Percentiles rank a stretch among this genome's conserved stretches.
Evolutionary conservation across 2,888 invertebrate species (phyloP).

Genomic region (Scaptomyza parva): DNA sequence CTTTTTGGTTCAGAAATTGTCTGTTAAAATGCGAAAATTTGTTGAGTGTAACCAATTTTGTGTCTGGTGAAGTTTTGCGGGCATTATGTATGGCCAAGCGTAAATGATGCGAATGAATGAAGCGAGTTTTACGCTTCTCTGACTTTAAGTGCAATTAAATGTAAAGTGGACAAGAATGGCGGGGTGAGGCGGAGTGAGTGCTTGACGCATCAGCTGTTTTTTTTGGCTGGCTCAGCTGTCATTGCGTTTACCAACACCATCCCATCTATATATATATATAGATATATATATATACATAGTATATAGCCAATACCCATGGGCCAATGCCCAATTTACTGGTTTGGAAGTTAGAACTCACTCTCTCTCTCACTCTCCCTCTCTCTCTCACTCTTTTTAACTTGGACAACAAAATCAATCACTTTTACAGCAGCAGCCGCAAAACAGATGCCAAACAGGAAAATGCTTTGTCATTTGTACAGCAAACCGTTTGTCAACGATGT

Average conservation of each 20-base stretch:
- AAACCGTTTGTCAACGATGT: conserved; percentile 39
- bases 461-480: conserved; percentile 70
- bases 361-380: conserved; percentile 27
- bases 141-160: conserved; percentile 66
- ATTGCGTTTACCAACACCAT: conserved; percentile 6
- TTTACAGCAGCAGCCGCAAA: conserved; percentile 27
- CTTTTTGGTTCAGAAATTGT: not conserved
- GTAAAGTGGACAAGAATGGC: conserved; percentile 6
- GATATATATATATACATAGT: too few relatives aligned
- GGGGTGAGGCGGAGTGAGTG: not conserved
- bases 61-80: conserved; percentile 11
- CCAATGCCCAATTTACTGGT: conserved; percentile 7
- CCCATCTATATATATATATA: too few relatives aligned
- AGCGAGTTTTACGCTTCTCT: conserved; percentile 57
- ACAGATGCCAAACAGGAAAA: conserved; percentile 65
- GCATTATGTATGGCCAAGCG: conserved; percentile 9
- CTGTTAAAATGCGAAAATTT: conserved; percentile 5
- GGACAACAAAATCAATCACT: conserved; percentile 69
- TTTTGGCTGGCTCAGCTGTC: conserved; percentile 19
- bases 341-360: conserved; percentile 9
- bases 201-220: conserved; percentile 3
- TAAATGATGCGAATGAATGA: conserved; percentile 28
- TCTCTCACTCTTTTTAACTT: conserved; percentile 28
- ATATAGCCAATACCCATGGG: not conserved
- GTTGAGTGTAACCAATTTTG: conserved; percentile 9